A percentile compares a stretch with the other conserved stretches of the same genome.
Conservation (phyloP, 2,113 vertebrate genomes). For the Struthio camelus region DNA sequence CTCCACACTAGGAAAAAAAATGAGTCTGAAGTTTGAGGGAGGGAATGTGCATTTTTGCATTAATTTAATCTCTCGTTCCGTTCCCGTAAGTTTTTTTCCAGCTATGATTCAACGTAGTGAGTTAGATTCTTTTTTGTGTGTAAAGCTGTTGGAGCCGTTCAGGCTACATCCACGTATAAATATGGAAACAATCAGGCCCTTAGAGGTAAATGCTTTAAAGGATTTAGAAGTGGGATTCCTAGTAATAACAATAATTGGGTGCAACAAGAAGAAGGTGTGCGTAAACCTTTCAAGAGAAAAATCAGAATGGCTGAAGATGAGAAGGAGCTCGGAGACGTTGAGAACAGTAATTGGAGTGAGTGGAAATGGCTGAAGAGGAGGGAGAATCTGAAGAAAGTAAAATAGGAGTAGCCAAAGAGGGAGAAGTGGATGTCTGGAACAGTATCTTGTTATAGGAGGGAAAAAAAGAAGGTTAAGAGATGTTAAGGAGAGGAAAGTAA, state of each 20-base stretch:
- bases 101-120: neutral
- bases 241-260: neutral
- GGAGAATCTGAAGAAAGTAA: constrained; percentile 3
- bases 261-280: neutral
- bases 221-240: neutral
- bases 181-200: neutral
- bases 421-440: neutral
- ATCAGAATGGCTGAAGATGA: neutral
- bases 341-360: neutral
- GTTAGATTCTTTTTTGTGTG: neutral
- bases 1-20: neutral
- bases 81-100: neutral
- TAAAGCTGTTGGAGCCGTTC: neutral
- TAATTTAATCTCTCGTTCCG: constrained; percentile 30
- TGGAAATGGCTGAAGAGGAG: neutral
- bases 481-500: neutral
- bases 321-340: neutral
- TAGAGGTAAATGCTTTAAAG: neutral
- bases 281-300: neutral
- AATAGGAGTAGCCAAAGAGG: neutral
- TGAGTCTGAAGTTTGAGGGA: constrained; percentile 4
- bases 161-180: neutral
- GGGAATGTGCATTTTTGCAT: neutral
- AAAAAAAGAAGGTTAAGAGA: neutral
- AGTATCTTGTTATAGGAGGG: neutral